Evolutionary conservation across 2,888 invertebrate species (phyloP).

Genomic region (Podotricha telesiphe): DNA sequence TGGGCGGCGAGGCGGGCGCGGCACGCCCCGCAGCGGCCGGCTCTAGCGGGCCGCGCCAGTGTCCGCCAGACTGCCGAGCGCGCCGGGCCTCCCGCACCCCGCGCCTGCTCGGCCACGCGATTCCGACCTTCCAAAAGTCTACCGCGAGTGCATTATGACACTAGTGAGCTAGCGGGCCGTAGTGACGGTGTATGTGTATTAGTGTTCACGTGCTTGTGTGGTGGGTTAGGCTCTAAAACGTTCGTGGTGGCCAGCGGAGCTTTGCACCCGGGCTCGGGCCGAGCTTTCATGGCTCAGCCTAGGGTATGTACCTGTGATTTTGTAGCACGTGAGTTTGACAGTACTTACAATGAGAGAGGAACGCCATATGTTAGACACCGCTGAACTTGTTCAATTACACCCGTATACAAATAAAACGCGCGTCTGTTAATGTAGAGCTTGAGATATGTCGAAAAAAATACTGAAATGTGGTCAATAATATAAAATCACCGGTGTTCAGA

Average conservation of each 20-base stretch:
- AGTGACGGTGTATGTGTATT: constrained; percentile 77
- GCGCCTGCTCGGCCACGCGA: constrained; percentile 81
- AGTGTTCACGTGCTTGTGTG: constrained; percentile 79
- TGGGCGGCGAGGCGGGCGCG: constrained; percentile 52
- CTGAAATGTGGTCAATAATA: not conserved
- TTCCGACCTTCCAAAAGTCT: constrained; percentile 65
- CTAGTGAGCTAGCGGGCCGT: constrained; percentile 83
- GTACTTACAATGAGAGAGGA: constrained; percentile 22
- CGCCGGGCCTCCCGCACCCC: constrained; percentile 83
- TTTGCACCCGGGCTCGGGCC: constrained; percentile 86
- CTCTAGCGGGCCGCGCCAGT: constrained; percentile 73
- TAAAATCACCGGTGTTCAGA: constrained; percentile 16
- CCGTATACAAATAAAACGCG: not conserved
- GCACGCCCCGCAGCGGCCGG: constrained; percentile 59
- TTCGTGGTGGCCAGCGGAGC: constrained; percentile 84
- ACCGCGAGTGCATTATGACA: constrained; percentile 83
- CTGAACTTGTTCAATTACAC: too few species aligned
- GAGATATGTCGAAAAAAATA: constrained; percentile 5
- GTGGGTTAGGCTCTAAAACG: constrained; percentile 78
- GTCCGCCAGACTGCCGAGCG: constrained; percentile 83
- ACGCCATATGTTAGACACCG: not conserved
- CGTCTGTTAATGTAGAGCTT: not conserved
- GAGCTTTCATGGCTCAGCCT: constrained; percentile 95
- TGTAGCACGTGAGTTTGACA: constrained; percentile 42
- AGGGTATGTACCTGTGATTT: constrained; percentile 86